These are phyloP conservation scores for Amazona finschi DNA, from an alignment of 2,797 vertebrate species.

Conservation along the genomic window DNA sequence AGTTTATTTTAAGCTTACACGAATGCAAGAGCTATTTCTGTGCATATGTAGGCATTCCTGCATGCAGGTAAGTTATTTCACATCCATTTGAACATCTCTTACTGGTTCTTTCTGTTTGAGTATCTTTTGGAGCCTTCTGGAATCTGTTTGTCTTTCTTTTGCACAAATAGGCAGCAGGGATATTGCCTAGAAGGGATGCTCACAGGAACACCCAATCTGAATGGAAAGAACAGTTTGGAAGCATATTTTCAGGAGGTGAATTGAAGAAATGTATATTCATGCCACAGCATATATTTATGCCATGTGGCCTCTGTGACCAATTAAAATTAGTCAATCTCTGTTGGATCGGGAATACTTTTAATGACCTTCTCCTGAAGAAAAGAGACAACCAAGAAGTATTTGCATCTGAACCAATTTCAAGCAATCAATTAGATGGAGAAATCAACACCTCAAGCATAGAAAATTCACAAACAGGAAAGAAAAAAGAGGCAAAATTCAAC, in stretches of 20 bases:
- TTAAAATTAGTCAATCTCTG: slow-evolving; percentile 36
- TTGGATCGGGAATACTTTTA: slow-evolving; percentile 15
- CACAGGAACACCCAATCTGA: neutral
- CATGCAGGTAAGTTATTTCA: neutral
- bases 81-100: neutral
- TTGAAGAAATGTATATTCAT: slow-evolving; percentile 4
- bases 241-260: neutral
- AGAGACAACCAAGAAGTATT: slow-evolving; percentile 15
- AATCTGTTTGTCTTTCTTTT: neutral
- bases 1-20: neutral
- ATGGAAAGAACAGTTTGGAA: neutral
- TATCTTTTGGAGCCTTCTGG: neutral
- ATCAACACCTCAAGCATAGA: neutral
- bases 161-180: neutral
- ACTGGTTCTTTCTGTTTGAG: neutral
- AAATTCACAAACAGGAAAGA: slow-evolving; percentile 18
- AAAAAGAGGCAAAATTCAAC: slow-evolving; percentile 4
- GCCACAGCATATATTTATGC: neutral
- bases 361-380: slow-evolving; percentile 38
- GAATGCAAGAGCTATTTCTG: neutral
- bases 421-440: slow-evolving; percentile 41
- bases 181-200: neutral
- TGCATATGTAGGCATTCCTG: neutral
- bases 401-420: slow-evolving; percentile 55
- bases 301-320: slow-evolving; percentile 33